Conservation (phyloP, 2,888 invertebrate species). For the Drosophila neotestacea region DNA sequence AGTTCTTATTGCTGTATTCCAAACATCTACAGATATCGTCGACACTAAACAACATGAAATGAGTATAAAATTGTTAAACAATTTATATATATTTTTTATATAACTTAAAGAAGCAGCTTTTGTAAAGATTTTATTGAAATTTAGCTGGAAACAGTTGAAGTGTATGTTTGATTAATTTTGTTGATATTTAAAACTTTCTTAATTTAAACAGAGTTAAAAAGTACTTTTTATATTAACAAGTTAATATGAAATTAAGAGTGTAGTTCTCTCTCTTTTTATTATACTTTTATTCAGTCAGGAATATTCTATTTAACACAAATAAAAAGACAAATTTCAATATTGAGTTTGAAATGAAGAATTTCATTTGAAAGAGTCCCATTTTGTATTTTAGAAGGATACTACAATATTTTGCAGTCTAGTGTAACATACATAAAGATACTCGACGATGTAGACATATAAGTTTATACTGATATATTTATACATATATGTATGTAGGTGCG, state of each 20-base stretch:
- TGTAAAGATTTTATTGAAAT: not conserved
- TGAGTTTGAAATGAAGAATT: too few relatives aligned
- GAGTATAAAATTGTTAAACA: not conserved
- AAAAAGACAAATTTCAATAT: too few relatives aligned
- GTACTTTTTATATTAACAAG: not conserved
- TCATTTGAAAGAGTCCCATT: too few relatives aligned
- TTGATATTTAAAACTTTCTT: not conserved
- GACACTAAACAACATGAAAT: conserved; percentile 36
- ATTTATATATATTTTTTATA: not conserved
- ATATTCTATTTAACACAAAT: too few relatives aligned
- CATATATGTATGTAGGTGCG: conserved; percentile 26
- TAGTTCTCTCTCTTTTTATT: too few relatives aligned
- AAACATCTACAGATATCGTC: conserved; percentile 39
- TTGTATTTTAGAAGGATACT: too few relatives aligned
- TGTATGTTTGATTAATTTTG: not conserved
- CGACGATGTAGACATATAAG: conserved; percentile 5
- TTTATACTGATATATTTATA: conserved; percentile 1
- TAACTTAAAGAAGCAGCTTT: not conserved
- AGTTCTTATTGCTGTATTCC: conserved; percentile 8
- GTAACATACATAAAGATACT: conserved; percentile 1
- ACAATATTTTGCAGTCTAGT: conserved; percentile 1
- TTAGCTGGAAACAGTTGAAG: not conserved
- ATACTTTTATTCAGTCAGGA: too few relatives aligned
- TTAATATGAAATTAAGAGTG: too few relatives aligned
- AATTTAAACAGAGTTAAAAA: too few relatives aligned